Percentiles rank a stretch among this genome's conserved stretches.
Evolutionary conservation across 2,113 vertebrate species (phyloP).

Genomic region (Synodontis membranacea): DNA sequence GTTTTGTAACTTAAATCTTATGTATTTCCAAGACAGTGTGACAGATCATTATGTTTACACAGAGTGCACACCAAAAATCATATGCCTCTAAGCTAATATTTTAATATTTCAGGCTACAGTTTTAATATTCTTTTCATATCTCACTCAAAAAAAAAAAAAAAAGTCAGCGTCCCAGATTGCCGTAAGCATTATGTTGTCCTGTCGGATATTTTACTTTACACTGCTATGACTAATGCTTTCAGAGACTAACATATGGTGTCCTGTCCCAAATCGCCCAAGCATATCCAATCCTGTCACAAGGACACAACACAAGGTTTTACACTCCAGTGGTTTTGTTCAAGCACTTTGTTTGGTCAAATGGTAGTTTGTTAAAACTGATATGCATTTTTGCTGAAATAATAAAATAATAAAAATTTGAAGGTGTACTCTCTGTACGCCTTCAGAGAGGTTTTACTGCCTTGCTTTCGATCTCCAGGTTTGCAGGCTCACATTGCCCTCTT

Average conservation of each 20-base stretch:
- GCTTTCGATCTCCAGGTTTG: not conserved
- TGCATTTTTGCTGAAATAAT: not conserved
- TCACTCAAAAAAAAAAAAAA: not conserved
- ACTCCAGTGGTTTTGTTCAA: not conserved
- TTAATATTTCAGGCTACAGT: not conserved
- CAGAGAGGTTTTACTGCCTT: not conserved
- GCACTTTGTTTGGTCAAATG: slow-evolving; percentile 5
- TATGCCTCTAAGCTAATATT: not conserved
- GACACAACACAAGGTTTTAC: slow-evolving; percentile 20
- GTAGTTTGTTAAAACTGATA: not conserved
- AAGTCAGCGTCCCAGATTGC: not conserved
- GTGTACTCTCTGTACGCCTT: not conserved
- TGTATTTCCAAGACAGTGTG: not conserved
- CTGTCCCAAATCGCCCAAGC: slow-evolving; percentile 19
- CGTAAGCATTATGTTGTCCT: not conserved
- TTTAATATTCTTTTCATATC: not conserved
- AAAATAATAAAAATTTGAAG: not conserved
- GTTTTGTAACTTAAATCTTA: not conserved
- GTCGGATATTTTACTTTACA: slow-evolving; percentile 1
- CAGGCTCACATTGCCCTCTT: slow-evolving; percentile 62
- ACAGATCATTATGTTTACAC: slow-evolving; percentile 4
- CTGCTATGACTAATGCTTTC: slow-evolving; percentile 28
- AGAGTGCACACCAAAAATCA: not conserved
- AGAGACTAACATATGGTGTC: slow-evolving; percentile 32
- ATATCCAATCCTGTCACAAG: slow-evolving; percentile 27